A percentile compares a stretch with the other conserved stretches of the same genome.
Conservation (phyloP, 2,888 invertebrate species). For the Cyaniris semiargus region DNA sequence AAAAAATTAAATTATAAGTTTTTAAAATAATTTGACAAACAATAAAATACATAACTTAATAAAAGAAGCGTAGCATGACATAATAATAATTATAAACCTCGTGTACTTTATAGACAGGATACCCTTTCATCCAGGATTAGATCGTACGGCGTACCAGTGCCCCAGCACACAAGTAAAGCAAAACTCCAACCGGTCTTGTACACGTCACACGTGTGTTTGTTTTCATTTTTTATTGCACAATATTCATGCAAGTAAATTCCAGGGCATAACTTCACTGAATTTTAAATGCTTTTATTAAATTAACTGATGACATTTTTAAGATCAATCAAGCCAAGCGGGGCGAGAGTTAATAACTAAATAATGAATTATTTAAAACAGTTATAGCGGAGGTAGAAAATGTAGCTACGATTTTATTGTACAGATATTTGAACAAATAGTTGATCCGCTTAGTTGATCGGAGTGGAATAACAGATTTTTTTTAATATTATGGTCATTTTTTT, state of each 20-base stretch:
- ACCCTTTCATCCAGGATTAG: slow-evolving; percentile 24
- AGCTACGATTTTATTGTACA: background rate
- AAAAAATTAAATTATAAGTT: too few relatives aligned
- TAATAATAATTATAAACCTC: too few relatives aligned
- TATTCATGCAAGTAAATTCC: slow-evolving; percentile 23
- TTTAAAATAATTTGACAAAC: too few relatives aligned
- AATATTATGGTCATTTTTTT: too few relatives aligned
- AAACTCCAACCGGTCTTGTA: background rate
- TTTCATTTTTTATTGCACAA: background rate
- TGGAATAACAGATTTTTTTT: too few relatives aligned
- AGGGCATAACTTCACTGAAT: slow-evolving; percentile 15
- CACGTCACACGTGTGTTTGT: background rate
- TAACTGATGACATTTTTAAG: background rate
- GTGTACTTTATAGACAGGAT: background rate
- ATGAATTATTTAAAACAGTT: background rate
- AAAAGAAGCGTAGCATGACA: too few relatives aligned
- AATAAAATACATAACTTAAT: too few relatives aligned
- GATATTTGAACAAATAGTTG: too few relatives aligned
- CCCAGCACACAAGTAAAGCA: slow-evolving; percentile 14
- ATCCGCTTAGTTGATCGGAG: too few relatives aligned
- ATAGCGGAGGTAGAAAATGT: background rate
- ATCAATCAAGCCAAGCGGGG: background rate
- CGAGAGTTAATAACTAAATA: background rate
- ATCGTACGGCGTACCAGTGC: background rate
- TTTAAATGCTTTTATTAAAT: background rate